These are phyloP conservation scores for Isoperla grammatica DNA, from an alignment of 2,888 invertebrate genomes.

Conservation along the genomic window DNA sequence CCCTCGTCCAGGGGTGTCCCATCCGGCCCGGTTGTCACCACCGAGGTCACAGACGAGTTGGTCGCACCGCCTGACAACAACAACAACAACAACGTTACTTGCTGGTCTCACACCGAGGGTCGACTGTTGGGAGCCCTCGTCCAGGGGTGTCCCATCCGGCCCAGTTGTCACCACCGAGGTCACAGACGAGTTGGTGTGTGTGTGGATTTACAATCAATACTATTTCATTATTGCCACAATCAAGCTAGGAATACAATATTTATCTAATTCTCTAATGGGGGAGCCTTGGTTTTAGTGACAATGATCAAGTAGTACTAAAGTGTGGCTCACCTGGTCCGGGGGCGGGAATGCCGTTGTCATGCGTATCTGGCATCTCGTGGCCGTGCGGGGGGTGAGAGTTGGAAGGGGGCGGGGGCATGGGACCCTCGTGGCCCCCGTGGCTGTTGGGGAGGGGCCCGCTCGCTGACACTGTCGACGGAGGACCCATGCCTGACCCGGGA, in stretches of 20 bases:
- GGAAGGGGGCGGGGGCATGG: constrained; percentile 53
- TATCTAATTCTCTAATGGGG: too few species aligned
- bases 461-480: constrained; percentile 57
- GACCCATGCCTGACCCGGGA: constrained; percentile 50
- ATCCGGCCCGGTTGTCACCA: constrained; percentile 87
- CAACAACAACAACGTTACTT: too few species aligned
- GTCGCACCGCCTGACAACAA: constrained; percentile 34
- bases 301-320: too few species aligned
- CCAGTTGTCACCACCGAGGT: constrained; percentile 86
- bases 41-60: constrained; percentile 59
- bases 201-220: too few species aligned
- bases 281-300: too few species aligned
- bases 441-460: constrained; percentile 39
- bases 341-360: constrained; percentile 54
- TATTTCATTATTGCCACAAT: too few species aligned
- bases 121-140: constrained; percentile 89
- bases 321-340: constrained; percentile 52
- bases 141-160: constrained; percentile 81
- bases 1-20: constrained; percentile 85
- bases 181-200: constrained; percentile 47
- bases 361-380: constrained; percentile 34
- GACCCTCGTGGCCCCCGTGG: constrained; percentile 42
- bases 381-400: constrained; percentile 42
- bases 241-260: too few species aligned
- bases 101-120: too few species aligned